Conservation (phyloP, 2,797 vertebrate genomes). For the Melanotaenia parkinsoni region DNA sequence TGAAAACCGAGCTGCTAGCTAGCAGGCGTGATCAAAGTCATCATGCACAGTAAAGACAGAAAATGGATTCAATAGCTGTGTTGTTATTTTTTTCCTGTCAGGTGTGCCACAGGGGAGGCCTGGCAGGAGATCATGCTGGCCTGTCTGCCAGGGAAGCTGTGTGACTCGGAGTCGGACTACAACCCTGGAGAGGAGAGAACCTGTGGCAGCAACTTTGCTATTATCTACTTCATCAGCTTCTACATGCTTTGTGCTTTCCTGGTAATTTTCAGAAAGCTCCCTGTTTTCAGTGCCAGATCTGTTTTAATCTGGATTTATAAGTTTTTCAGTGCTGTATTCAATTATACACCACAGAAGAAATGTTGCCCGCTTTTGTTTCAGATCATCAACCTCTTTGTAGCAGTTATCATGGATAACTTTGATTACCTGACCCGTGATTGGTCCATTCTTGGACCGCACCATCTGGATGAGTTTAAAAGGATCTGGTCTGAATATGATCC, state of each 20-base stretch:
- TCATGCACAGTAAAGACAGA: not conserved
- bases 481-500: constrained; percentile 99
- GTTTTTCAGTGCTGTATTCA: not conserved
- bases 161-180: constrained; percentile 93
- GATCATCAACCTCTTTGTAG: constrained; percentile 99
- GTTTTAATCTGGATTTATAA: not conserved
- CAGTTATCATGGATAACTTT: constrained; percentile 99
- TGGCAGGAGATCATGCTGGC: constrained; percentile 99
- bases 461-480: constrained; percentile 98
- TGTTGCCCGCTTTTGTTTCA: constrained; percentile 66
- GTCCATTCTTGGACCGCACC: constrained; percentile 98
- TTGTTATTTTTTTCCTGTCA: constrained; percentile 52
- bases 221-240: constrained; percentile 98
- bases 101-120: constrained; percentile 97
- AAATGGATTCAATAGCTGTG: not conserved
- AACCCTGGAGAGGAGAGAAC: constrained; percentile 92
- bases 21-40: not conserved
- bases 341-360: not conserved
- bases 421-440: constrained; percentile 99
- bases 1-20: not conserved
- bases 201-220: constrained; percentile 95
- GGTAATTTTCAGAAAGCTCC: constrained; percentile 76
- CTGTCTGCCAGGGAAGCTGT: constrained; percentile 93
- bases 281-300: not conserved
- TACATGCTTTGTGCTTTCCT: constrained; percentile 99